phyloP scores from a whole-genome alignment of 2,797 vertebrate species.

The Menidia menidia region DNA sequence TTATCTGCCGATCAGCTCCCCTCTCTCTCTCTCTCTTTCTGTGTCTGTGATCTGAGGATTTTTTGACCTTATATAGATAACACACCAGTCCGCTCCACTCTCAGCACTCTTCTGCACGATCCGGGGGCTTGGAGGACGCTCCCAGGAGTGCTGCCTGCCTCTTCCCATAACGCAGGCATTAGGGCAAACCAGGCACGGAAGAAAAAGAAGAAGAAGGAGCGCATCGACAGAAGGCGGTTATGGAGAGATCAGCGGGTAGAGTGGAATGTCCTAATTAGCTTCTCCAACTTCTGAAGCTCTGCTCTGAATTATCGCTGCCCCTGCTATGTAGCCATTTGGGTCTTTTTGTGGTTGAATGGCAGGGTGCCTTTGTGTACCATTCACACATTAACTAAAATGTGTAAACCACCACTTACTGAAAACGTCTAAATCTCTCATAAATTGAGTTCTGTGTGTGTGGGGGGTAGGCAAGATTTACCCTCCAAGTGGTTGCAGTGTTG shows the following conservation, averaged over 20 bases:
- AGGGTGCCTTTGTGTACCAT: conserved; percentile 33
- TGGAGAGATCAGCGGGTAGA: conserved; percentile 54
- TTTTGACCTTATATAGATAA: conserved; percentile 72
- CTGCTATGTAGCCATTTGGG: conserved; percentile 21
- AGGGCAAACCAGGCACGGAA: conserved; percentile 52
- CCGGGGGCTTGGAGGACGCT: conserved; percentile 52
- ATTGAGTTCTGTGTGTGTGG: conserved; percentile 43
- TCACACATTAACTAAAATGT: conserved; percentile 48
- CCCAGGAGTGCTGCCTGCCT: conserved; percentile 53
- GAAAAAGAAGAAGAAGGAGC: conserved; percentile 46
- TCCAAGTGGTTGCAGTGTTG: conserved; percentile 32
- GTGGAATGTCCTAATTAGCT: conserved; percentile 73
- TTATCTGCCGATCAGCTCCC: conserved; percentile 65
- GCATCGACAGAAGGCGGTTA: conserved; percentile 51
- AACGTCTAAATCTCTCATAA: conserved; percentile 43
- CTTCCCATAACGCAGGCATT: conserved; percentile 65
- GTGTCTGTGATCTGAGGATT: conserved; percentile 40
- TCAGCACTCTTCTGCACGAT: conserved; percentile 44
- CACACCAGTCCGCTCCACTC: conserved; percentile 26
- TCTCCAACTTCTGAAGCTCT: conserved; percentile 52
- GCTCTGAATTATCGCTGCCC: conserved; percentile 31
- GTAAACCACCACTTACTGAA: conserved; percentile 39
- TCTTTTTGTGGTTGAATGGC: conserved; percentile 11
- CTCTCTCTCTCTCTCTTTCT: conserved; percentile 3
- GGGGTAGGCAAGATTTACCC: conserved; percentile 32